Conservation (phyloP, 2,113 vertebrate genomes). For the Nipponia nippon region DNA sequence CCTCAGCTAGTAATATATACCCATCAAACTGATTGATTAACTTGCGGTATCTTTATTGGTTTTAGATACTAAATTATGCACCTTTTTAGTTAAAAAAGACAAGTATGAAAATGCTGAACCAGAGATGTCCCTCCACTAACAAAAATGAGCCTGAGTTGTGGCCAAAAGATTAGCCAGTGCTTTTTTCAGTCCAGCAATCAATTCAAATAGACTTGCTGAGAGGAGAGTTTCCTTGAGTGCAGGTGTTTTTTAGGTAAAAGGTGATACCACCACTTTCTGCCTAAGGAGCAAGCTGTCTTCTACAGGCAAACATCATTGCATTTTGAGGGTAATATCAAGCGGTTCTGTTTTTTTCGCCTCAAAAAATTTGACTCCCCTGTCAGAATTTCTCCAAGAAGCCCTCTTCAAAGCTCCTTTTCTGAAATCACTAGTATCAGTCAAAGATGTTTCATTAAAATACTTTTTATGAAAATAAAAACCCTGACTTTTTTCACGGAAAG, state of each 20-base stretch:
- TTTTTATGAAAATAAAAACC: neutral
- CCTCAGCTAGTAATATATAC: neutral
- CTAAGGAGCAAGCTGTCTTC: neutral
- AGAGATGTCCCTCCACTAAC: neutral
- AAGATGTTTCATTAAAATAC: neutral
- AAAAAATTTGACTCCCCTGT: neutral
- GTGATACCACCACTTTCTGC: neutral
- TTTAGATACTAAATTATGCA: neutral
- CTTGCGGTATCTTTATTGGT: neutral
- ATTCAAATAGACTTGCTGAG: neutral
- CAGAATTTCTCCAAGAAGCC: neutral
- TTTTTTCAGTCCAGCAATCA: neutral
- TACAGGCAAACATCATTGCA: neutral
- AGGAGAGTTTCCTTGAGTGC: neutral
- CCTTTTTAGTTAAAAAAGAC: neutral
- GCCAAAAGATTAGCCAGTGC: neutral
- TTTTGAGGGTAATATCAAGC: neutral
- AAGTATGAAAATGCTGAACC: neutral
- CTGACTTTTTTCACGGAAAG: neutral
- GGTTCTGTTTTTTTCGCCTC: fast-evolving
- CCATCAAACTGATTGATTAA: neutral
- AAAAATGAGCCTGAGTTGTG: neutral
- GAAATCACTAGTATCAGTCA: neutral
- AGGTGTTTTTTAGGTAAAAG: neutral
- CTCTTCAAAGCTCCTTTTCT: neutral